These are phyloP conservation scores for Catostylus mosaicus DNA, from an alignment of 30 jellyfish, hydroid and myxozoan species.

Conservation along the genomic window DNA sequence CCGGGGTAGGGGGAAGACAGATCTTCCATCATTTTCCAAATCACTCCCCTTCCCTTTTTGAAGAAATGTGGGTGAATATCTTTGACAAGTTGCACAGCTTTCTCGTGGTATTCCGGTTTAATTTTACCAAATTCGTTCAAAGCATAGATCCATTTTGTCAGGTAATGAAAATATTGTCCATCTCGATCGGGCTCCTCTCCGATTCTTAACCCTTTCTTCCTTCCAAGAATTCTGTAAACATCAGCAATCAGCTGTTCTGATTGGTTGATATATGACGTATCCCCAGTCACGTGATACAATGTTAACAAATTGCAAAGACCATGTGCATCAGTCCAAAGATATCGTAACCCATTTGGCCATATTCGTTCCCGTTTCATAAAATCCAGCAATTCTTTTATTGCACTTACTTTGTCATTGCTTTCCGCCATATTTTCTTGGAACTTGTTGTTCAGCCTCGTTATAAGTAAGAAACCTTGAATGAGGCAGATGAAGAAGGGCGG, in stretches of 20 bases:
- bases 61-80: slow-evolving; percentile 44
- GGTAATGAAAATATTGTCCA: slow-evolving; percentile 58
- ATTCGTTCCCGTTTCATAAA: slow-evolving; percentile 32
- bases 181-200: slow-evolving; percentile 64
- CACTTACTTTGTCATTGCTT: background rate
- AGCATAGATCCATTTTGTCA: slow-evolving; percentile 63
- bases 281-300: slow-evolving; percentile 23
- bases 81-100: slow-evolving; percentile 41
- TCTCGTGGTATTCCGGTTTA: slow-evolving; percentile 33
- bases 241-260: slow-evolving; percentile 16
- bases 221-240: slow-evolving; percentile 21
- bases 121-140: slow-evolving; percentile 36
- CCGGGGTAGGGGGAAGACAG: slow-evolving; percentile 50
- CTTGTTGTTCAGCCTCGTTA: background rate
- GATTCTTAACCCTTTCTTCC: slow-evolving; percentile 33
- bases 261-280: slow-evolving; percentile 4
- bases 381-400: slow-evolving; percentile 13
- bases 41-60: slow-evolving; percentile 47
- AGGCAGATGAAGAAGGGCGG: slow-evolving; percentile 9
- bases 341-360: slow-evolving; percentile 59
- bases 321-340: slow-evolving; percentile 61
- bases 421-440: slow-evolving; percentile 53
- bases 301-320: slow-evolving; percentile 44
- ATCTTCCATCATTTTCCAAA: slow-evolving; percentile 51
- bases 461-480: background rate